Evolutionary conservation across 2,797 vertebrate species (phyloP), one percentile per base, ranked within the genome.

Genomic region (Fundulus diaphanus): DNA sequence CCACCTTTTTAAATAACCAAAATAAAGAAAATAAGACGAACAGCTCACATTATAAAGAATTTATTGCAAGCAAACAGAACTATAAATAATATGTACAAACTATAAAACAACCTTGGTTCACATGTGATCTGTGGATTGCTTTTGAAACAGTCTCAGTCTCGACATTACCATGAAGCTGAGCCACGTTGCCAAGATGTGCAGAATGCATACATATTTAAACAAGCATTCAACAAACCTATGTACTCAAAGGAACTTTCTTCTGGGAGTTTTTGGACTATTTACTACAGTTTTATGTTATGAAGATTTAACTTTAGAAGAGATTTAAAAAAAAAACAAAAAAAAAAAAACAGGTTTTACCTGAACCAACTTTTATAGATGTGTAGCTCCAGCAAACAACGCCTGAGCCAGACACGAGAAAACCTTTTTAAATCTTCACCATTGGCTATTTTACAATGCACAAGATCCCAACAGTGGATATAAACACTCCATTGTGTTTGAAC

Each of bases 21-120:
- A 13, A 57, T 7, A 75, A 46, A 48, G 37, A 1, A 46, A 56
- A 42, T 3, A 35, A 56, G 9, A n/a, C 31, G 51, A 49, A 49
- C 63, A 71, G 22, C 12, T 82, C 72, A 88, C 76, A 88, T 94
- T 93, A 91, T 90, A 91, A 95, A 95, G 93, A 82, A 90, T 95
- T 96, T 96, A 96, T 96, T 96, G 94, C 93, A 95, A 89, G 94
- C 94, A 95, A 94, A 94, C 83, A 92, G 92, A 87, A 84, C 89
- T 89, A 93, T 94, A 94, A 95, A 94, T 94, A 90, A 94, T 94
- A 96, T 95, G 88, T 94, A 95, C 93, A 95, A 91, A 90, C 90
- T 93, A 91, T 92, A 84, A 94, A 95, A 94, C 89, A 93, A 93
- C 90, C 92, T 94, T 93, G 85, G 52, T 89, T 85, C 85, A 67